Evolutionary conservation across 2,888 invertebrate species (phyloP), one percentile per base, ranked within the genome.

Genomic region (Luperina testacea): DNA sequence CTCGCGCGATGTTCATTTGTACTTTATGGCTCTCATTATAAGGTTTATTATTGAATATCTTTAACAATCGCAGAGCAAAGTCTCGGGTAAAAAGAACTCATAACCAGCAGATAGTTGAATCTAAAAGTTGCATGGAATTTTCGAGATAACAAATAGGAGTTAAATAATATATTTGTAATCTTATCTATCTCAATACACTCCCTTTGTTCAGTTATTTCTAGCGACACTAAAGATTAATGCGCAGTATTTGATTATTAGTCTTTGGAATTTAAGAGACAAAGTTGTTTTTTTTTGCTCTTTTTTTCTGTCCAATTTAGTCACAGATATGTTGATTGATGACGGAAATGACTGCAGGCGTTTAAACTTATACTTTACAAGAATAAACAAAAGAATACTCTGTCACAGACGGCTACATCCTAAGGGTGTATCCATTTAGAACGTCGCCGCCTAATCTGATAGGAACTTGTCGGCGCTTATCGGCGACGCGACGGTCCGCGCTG

Each of bases 111-210:
- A 11, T 42, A 72, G 32, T 73, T 74, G 17, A 42, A 57, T 74
- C 17, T 24, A 45, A 17, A 74, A 32, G 4, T 8, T 32, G 24
- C 57, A 59, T n/a, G 27, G 8, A 59, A 48, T 32, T 45, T 53
- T 53, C 13, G 17, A 75, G 59, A 75, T 61, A 45, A 24, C 38
- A 61, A 38, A 61, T 48, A 27, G 3, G 15, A 51, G 51, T 64
- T 51, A 27, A 76, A 77, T 53, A 24, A 42, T 53, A 32, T n/a
- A 8, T 53, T 42, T 63, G 51, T 42, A 32, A 76, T 63, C 51
- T 77, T 77, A 64, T 77, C 27, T 76, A 32, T 77, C 42, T 64
- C 11, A 77, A 53, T 24, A n/a, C 77, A 77, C 24, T 17, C 13
- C 38, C 2, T 76, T 77, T 42, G 17, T 27, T 51, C 0, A 61